A percentile compares a stretch with the other conserved stretches of the same genome.
phyloP scores from a whole-genome alignment of 2,888 invertebrate species.

The Amorpha juglandis region DNA sequence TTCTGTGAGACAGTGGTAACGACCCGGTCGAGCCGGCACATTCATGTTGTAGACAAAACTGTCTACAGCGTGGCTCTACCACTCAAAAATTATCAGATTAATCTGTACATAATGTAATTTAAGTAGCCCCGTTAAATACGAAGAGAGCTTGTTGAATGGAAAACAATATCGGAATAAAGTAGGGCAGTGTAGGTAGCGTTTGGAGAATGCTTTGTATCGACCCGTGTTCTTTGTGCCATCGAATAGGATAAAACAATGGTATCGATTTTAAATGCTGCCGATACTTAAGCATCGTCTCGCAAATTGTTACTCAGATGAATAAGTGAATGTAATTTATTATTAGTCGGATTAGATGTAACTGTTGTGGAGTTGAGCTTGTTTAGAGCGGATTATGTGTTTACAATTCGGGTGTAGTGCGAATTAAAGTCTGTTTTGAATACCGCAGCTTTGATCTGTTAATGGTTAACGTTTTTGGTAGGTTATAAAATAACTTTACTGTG shows the following conservation, averaged over 20 bases:
- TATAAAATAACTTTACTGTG: too few species aligned
- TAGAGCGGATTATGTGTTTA: background rate
- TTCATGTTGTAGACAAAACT: too few species aligned
- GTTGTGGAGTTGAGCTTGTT: background rate
- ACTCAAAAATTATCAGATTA: conserved; percentile 25
- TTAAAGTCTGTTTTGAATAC: background rate
- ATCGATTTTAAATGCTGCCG: conserved; percentile 17
- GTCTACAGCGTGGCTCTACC: too few species aligned
- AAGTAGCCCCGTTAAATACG: conserved; percentile 36
- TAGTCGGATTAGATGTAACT: background rate
- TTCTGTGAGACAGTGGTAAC: too few species aligned
- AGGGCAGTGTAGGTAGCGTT: conserved; percentile 28
- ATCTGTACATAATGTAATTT: conserved; percentile 38
- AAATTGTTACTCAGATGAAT: background rate
- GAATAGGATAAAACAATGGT: conserved; percentile 47
- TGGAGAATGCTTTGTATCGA: conserved; percentile 28
- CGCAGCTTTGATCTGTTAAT: too few species aligned
- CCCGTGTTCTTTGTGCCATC: conserved; percentile 31
- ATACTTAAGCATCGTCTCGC: conserved; percentile 27
- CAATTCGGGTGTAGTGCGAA: background rate
- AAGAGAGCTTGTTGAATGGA: conserved; percentile 20
- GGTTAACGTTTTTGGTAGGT: too few species aligned
- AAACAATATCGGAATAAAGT: conserved; percentile 29
- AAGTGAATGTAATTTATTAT: background rate
- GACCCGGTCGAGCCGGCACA: too few species aligned